Conservation (phyloP, 2,113 vertebrate species). For the Nerophis ophidion region DNA sequence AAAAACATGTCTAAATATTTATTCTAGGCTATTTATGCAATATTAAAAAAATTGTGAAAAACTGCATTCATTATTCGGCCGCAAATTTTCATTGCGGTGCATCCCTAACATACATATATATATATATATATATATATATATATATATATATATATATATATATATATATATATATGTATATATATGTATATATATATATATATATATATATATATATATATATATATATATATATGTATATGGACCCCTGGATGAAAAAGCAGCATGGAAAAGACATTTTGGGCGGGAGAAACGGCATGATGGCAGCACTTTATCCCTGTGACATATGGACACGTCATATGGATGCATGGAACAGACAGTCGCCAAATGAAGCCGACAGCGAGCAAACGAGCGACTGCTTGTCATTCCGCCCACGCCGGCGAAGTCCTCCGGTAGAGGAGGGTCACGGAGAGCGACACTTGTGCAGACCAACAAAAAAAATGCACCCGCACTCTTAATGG, state of each 20-base stretch:
- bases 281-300: slow-evolving; percentile 39
- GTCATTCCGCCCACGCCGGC: slow-evolving; percentile 55
- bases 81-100: no score
- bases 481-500: background rate
- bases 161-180: no score
- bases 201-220: no score
- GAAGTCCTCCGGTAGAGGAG: slow-evolving; percentile 45
- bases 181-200: no score
- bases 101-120: no score
- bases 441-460: slow-evolving; percentile 35
- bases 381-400: slow-evolving; percentile 52
- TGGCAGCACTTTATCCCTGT: slow-evolving; percentile 50
- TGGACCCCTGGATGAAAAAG: slow-evolving; percentile 31
- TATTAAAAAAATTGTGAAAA: no score
- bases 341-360: slow-evolving; percentile 63
- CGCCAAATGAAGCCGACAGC: slow-evolving; percentile 51
- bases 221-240: no score
- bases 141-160: no score
- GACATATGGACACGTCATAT: slow-evolving; percentile 62
- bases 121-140: no score
- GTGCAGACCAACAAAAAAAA: slow-evolving; percentile 35
- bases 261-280: slow-evolving; percentile 51
- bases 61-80: no score
- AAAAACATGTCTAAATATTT: no score
- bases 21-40: no score